These are phyloP conservation scores for Coregonus ussuriensis DNA, from an alignment of 2,797 vertebrate genomes.

Conservation along the genomic window DNA sequence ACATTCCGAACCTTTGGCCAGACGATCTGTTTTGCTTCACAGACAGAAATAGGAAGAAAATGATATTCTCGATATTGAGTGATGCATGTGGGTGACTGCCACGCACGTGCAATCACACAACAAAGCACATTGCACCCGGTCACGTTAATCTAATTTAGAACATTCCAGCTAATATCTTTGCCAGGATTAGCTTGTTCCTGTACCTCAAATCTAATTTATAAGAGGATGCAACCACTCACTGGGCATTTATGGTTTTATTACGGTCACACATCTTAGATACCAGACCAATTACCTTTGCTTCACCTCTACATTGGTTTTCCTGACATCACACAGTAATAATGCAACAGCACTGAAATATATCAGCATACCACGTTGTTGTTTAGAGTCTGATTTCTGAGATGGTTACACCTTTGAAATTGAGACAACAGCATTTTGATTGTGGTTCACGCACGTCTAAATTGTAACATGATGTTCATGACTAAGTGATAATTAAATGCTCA, in stretches of 20 bases:
- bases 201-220: not conserved
- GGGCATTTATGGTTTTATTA: not conserved
- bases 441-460: not conserved
- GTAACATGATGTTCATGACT: not conserved
- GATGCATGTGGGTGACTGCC: not conserved
- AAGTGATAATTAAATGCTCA: not conserved
- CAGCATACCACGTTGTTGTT: not conserved
- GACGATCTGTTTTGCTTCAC: conserved; percentile 94
- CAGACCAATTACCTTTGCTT: not conserved
- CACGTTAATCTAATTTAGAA: not conserved
- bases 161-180: not conserved
- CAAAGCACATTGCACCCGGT: not conserved
- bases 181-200: not conserved
- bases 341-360: not conserved
- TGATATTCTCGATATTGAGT: too few species aligned
- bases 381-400: not conserved
- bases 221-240: not conserved
- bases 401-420: not conserved
- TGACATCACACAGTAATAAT: too few species aligned
- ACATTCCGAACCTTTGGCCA: conserved; percentile 97
- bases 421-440: not conserved
- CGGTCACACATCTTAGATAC: not conserved
- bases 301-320: too few species aligned
- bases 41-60: not conserved
- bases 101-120: not conserved